Evolutionary conservation across 2,888 invertebrate genomes (phyloP).

Genomic region (Seira musarum): DNA sequence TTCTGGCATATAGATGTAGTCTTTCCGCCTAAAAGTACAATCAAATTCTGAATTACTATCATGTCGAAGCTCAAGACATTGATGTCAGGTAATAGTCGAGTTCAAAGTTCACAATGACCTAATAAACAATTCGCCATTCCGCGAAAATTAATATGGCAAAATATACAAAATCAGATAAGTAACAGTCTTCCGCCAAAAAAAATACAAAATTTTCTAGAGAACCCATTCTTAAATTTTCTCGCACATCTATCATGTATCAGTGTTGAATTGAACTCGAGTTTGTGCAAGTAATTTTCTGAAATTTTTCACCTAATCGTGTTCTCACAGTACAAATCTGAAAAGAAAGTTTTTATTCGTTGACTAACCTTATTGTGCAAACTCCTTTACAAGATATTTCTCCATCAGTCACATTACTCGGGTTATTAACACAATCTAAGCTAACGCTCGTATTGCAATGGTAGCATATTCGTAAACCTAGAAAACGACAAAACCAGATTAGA

Average conservation of each 20-base stretch:
- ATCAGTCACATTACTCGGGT: conserved; percentile 61
- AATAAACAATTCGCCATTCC: no score
- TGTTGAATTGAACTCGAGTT: no score
- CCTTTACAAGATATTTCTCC: conserved; percentile 60
- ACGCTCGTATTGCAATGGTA: conserved; percentile 55
- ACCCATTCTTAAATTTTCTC: no score
- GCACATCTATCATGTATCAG: no score
- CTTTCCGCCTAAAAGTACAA: conserved; percentile 33
- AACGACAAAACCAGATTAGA: background rate
- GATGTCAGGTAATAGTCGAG: no score
- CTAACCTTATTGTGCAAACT: conserved; percentile 44
- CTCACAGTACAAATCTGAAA: no score
- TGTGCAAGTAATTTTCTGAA: no score
- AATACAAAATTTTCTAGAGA: no score
- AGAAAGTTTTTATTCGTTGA: no score
- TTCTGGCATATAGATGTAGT: conserved; percentile 38
- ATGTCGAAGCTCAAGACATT: background rate
- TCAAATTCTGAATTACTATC: background rate
- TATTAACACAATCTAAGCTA: conserved; percentile 51
- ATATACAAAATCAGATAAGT: no score
- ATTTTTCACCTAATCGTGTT: conserved; percentile 36
- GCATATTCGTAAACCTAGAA: conserved; percentile 50
- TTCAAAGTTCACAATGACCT: background rate
- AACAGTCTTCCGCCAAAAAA: no score
- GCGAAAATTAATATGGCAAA: background rate